Base-by-base conservation (phyloP, 2,888 invertebrate species). In the Polietes domitor region DNA sequence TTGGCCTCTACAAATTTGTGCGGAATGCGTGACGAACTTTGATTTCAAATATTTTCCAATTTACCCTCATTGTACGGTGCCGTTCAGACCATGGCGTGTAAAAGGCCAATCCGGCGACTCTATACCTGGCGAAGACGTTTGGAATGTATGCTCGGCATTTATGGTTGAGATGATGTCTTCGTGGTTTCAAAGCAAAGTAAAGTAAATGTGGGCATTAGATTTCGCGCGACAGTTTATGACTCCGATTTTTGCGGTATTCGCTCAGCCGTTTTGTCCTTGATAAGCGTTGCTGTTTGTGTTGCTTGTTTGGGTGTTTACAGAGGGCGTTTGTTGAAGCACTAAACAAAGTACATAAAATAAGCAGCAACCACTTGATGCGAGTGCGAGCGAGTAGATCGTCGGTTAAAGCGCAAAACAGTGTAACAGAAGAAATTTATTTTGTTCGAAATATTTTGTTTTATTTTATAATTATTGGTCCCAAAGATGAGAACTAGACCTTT, bases 21-120 rank as follows among this genome's bases (percentile, higher is more conserved):
- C 6, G 26, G 58, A 58, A 58, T 58, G 58, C 58, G 26, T 26
- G 15, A 26, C 24, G 15, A 26, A 58, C 58, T 58, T 58, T 58
- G 24, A 58, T 58, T 58, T 58, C 58, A 58, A 58, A 58, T 58
- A 58, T 58, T 26, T 58, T 17, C 53, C 5, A 53, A 5, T 21
- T 53, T 21, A 5, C 4, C 37, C 50, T 21, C 53, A 53, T 21
- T 10, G 32, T 5, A 32, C 32, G 32, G 32, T n/a, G n/a, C n/a
- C n/a, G n/a, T n/a, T 3, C 32, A 32, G 32, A 17, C 15, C 43
- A 50, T 5, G 17, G 10, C 5, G 53, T 21, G 6, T 17, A 53
- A 9, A 17, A 19, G 21, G 21, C 15, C 50, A 17, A 50, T 17
- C 6, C 43, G n/a, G 19, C 50, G 3, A 50, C 9, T 21, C 3